Evolutionary conservation across 2,797 vertebrate species (phyloP), one percentile per base, ranked within the genome.

Genomic region (Serranus cabrilla): DNA sequence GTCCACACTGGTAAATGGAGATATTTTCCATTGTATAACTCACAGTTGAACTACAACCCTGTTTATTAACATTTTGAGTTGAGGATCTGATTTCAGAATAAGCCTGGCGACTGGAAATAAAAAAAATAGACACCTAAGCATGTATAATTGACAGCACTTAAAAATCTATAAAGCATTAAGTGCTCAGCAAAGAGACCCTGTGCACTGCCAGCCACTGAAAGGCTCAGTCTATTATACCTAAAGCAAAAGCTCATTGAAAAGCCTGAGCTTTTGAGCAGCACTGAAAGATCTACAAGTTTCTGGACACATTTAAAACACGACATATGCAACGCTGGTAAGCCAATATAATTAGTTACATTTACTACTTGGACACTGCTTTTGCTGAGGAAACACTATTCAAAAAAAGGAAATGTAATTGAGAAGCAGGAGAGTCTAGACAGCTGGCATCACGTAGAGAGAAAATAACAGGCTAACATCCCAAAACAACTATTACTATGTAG

Each of bases 401-500:
- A 34, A 34, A 54, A 14, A 11, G 42, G 6, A 62, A 63, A 55
- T 46, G 50, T 56, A 31, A 58, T 12, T 16, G 31, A 69, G 50
- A 54, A 27, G 43, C 27, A 12, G 25, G 13, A 42, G 25, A 46
- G 71, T 56, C 31, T 43, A 71, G 76, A 78, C 76, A 47, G 67
- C 39, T 46, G 20, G 21, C 16, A 11, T 68, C 1, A n/a, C 16
- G 1, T 5, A 17, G 8, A 61, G 57, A 8, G 56, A 68, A 63
- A 78, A 82, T 72, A 65, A 7, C 74, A 78, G 63, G 37, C 43
- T 61, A 50, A 42, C 34, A 45, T 56, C 59, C 25, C 69, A 59
- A 83, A 86, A 80, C 64, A 81, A 57, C 46, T 64, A 76, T 81
- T 79, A 80, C 45, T 7, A 57, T 3, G 11, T 0, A 64, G 18